Conservation (phyloP, 2,888 invertebrate species). For the Cryptocephalus primarius region DNA sequence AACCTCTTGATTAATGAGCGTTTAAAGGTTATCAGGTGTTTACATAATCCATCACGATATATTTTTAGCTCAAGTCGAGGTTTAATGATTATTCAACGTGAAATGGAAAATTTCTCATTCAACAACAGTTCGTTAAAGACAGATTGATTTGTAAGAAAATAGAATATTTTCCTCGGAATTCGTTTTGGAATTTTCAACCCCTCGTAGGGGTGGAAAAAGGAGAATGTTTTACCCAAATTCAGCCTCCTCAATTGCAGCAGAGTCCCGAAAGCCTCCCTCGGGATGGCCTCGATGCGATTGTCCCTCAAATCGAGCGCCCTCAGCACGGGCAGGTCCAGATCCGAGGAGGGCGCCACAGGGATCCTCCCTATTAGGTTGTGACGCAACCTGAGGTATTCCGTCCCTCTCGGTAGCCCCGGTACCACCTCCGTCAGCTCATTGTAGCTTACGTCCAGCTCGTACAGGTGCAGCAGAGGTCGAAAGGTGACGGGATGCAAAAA, state of each 20-base stretch:
- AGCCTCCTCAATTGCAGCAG: conserved; percentile 57
- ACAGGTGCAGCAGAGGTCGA: conserved; percentile 59
- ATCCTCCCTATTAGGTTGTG: conserved; percentile 59
- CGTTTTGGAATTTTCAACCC: no score
- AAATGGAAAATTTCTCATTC: no score
- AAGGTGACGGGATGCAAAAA: conserved; percentile 68
- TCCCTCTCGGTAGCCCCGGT: conserved; percentile 64
- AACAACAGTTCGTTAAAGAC: no score
- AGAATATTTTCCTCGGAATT: no score
- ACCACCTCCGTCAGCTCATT: conserved; percentile 65
- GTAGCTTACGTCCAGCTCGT: conserved; percentile 65
- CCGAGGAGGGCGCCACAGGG: conserved; percentile 53
- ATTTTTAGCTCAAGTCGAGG: no score
- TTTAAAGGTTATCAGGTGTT: no score
- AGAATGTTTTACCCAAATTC: conserved; percentile 58
- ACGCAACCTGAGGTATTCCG: conserved; percentile 63
- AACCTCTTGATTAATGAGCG: no score
- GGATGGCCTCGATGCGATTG: conserved; percentile 62
- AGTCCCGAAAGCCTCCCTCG: conserved; percentile 52
- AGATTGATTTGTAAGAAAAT: no score
- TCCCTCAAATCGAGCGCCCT: conserved; percentile 64
- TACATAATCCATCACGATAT: no score
- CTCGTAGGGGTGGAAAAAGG: no score
- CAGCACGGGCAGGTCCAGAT: conserved; percentile 60
- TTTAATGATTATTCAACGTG: no score